Percentiles rank a stretch among this genome's conserved stretches.
Evolutionary conservation across 2,888 invertebrate genomes (phyloP).

Genomic region (Digitonthophagus gazella): DNA sequence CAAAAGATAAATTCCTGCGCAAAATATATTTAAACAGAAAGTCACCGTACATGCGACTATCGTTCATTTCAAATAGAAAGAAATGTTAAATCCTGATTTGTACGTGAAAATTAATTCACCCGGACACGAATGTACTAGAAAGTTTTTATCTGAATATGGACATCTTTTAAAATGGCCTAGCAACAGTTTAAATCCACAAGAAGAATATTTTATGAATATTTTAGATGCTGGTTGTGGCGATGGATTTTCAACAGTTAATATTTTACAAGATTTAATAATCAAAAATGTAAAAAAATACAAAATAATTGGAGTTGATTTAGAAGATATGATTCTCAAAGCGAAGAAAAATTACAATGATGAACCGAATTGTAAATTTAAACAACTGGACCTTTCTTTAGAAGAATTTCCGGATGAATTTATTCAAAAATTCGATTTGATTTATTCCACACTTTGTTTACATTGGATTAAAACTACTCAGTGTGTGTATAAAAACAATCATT

Average conservation of each 20-base stretch:
- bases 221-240: neutral
- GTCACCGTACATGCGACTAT: neutral
- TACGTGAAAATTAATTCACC: neutral
- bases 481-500: neutral
- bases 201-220: neutral
- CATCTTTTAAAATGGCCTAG: neutral
- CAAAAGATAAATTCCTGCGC: too few species aligned
- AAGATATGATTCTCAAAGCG: neutral
- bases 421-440: neutral
- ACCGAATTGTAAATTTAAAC: neutral
- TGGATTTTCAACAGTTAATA: neutral
- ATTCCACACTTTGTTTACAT: neutral
- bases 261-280: neutral
- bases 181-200: neutral
- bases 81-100: neutral
- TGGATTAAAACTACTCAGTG: neutral
- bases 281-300: neutral
- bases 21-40: too few species aligned
- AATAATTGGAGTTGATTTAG: neutral
- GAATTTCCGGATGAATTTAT: neutral
- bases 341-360: neutral
- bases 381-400: neutral
- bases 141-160: neutral
- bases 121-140: neutral
- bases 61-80: neutral